These are phyloP conservation scores for Bergia sp. DNA, from an alignment of 92 coral and sea anemone species.

Conservation along the genomic window DNA sequence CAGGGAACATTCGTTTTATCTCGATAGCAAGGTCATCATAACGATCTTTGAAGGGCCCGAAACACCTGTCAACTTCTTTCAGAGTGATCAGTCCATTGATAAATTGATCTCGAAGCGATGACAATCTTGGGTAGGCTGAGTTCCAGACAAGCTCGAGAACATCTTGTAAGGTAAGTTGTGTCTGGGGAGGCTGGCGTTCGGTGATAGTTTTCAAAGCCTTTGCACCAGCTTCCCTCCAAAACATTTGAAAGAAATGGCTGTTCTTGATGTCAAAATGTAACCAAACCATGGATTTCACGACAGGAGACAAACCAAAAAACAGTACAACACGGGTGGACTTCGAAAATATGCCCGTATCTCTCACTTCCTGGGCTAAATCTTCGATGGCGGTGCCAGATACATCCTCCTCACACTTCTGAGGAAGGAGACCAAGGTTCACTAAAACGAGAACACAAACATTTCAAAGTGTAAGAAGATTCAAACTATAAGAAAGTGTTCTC, in stretches of 20 bases:
- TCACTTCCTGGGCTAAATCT: conserved; percentile 44
- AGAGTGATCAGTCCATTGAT: conserved; percentile 44
- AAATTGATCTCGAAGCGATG: conserved; percentile 40
- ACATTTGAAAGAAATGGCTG: conserved; percentile 62
- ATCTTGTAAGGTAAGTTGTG: conserved; percentile 47
- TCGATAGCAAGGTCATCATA: conserved; percentile 18
- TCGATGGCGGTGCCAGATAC: conserved; percentile 40
- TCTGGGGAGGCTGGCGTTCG: conserved; percentile 24
- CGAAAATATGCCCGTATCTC: background rate
- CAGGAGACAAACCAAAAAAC: conserved; percentile 67
- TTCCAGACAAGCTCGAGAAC: conserved; percentile 63
- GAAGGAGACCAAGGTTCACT: conserved; percentile 54
- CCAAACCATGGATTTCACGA: conserved; percentile 54
- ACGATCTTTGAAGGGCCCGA: conserved; percentile 11
- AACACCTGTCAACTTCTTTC: conserved; percentile 28
- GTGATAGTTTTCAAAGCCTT: conserved; percentile 28
- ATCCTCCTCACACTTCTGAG: conserved; percentile 21
- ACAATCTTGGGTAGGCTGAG: conserved; percentile 9
- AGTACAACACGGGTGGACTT: conserved; percentile 19
- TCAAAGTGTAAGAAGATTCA: background rate
- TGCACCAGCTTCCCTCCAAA: conserved; percentile 63
- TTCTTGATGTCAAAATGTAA: conserved; percentile 42
- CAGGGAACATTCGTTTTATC: conserved; percentile 1
- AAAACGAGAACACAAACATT: background rate
- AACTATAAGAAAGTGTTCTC: background rate